A percentile compares a stretch with the other conserved stretches of the same genome.
Conservation (phyloP, 2,797 vertebrate genomes). For the Australoheros facetus region DNA sequence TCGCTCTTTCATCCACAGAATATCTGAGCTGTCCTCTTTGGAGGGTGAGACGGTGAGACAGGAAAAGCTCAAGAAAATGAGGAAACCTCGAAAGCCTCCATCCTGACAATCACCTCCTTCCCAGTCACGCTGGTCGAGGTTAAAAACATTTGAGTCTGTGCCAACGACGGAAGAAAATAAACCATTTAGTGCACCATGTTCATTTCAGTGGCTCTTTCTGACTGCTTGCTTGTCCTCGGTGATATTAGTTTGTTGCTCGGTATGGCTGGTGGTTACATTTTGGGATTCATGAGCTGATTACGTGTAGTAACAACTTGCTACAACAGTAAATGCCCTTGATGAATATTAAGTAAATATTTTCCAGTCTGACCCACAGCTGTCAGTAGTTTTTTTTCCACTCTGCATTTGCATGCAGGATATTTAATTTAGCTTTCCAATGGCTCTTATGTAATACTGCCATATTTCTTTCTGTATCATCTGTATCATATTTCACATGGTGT, state of each 20-base stretch:
- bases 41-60: conserved; percentile 75
- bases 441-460: conserved; percentile 48
- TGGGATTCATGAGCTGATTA: conserved; percentile 58
- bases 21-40: conserved; percentile 77
- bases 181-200: conserved; percentile 35
- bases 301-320: conserved; percentile 4
- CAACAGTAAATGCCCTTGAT: conserved; percentile 7
- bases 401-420: conserved; percentile 43
- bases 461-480: conserved; percentile 32
- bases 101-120: conserved; percentile 70
- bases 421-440: conserved; percentile 45
- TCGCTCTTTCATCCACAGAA: conserved; percentile 70
- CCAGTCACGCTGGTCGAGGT: conserved; percentile 51
- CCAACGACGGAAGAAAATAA: conserved; percentile 62
- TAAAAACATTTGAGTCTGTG: conserved; percentile 65
- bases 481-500: conserved; percentile 37
- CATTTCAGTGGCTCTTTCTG: conserved; percentile 63
- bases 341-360: conserved; percentile 16
- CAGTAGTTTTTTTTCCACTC: conserved; percentile 24
- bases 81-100: conserved; percentile 65
- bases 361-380: conserved; percentile 14
- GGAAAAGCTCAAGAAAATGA: conserved; percentile 76
- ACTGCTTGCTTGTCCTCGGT: conserved; percentile 66
- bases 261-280: conserved; percentile 63
- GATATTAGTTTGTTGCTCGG: conserved; percentile 58